These are phyloP conservation scores for Xiphorhynchus erythropygius DNA, from an alignment of 2,797 vertebrate species.

Conservation along the genomic window DNA sequence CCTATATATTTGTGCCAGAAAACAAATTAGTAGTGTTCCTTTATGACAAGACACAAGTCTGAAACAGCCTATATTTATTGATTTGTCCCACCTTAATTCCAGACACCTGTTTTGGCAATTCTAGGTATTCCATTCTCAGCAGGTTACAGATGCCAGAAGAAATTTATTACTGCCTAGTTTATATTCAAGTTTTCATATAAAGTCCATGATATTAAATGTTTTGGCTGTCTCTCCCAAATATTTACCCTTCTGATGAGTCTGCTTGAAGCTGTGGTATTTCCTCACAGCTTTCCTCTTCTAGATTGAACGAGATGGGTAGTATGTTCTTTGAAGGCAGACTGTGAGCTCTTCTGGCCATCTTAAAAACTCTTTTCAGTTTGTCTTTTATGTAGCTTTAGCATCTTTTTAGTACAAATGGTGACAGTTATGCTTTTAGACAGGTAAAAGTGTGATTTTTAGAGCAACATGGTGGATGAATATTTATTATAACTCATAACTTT, in stretches of 20 bases:
- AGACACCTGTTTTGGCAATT: not conserved
- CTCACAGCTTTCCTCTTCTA: not conserved
- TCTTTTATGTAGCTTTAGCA: not conserved
- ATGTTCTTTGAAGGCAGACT: not conserved
- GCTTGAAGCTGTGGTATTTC: not conserved
- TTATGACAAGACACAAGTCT: not conserved
- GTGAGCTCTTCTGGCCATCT: not conserved
- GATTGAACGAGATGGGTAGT: no score
- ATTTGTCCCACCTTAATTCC: not conserved
- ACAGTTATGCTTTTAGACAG: not conserved
- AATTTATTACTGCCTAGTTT: not conserved
- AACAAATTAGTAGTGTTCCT: not conserved
- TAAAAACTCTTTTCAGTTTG: not conserved
- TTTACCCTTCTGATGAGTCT: not conserved
- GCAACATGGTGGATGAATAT: accelerated
- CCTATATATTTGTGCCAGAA: not conserved
- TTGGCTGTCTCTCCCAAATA: not conserved
- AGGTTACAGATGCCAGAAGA: not conserved
- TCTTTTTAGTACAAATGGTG: not conserved
- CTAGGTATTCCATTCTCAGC: not conserved
- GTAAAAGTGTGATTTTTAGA: not conserved
- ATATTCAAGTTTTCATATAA: not conserved
- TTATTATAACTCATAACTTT: not conserved
- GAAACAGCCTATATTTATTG: accelerated
- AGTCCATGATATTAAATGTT: not conserved